Percentiles rank a stretch among this genome's conserved stretches.
Evolutionary conservation across 2,797 vertebrate species (phyloP).

Genomic region (Glossophaga mutica): DNA sequence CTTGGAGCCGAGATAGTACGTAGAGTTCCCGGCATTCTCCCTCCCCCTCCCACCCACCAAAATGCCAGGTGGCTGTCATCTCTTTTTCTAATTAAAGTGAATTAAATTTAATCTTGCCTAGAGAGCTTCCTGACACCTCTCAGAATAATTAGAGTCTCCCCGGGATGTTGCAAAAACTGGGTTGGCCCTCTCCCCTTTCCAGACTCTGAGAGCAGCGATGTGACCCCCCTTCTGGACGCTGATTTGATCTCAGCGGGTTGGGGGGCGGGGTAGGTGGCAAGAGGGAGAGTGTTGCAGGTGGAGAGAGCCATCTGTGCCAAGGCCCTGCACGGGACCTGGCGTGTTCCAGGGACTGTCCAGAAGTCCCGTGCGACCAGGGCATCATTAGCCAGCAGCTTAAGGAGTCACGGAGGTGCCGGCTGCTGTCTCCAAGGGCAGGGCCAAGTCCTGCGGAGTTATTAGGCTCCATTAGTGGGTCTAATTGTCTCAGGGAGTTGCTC

Average conservation of each 20-base stretch:
- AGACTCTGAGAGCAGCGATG: neutral
- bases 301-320: neutral
- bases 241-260: neutral
- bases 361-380: neutral
- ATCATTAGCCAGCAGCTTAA: neutral
- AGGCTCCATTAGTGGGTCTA: neutral
- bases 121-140: neutral
- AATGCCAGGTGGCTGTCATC: neutral
- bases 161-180: neutral
- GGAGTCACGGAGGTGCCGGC: neutral
- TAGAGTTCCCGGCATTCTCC: neutral
- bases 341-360: neutral
- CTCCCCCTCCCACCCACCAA: neutral
- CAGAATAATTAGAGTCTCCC: neutral
- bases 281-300: neutral
- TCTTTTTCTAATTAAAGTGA: constrained; percentile 38
- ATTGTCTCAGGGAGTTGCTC: neutral
- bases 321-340: neutral
- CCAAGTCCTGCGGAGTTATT: neutral
- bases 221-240: neutral
- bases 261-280: rapidly evolving
- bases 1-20: neutral
- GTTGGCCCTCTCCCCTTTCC: neutral
- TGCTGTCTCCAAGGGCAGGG: neutral
- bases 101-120: constrained; percentile 2